phyloP scores from a whole-genome alignment of 2,888 invertebrate species.

The Euzophera pinguis region DNA sequence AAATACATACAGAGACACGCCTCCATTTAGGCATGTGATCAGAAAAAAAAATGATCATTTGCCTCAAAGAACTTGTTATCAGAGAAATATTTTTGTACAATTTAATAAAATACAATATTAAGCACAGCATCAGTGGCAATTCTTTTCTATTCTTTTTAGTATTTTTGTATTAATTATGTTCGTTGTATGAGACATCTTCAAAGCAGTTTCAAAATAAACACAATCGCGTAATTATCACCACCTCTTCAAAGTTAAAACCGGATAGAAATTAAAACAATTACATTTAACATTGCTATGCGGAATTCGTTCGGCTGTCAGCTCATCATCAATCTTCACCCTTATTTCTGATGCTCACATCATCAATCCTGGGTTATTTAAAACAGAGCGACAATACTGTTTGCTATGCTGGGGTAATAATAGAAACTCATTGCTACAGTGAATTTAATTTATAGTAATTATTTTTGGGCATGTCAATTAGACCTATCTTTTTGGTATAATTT shows the following conservation, averaged over 20 bases:
- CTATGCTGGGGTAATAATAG: constrained; percentile 11
- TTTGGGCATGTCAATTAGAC: not conserved
- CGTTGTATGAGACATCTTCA: too few species aligned
- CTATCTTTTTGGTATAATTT: not conserved
- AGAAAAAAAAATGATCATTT: too few species aligned
- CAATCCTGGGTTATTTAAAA: constrained; percentile 53
- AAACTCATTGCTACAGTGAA: not conserved
- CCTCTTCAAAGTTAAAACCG: not conserved
- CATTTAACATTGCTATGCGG: constrained; percentile 18
- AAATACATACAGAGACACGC: not conserved
- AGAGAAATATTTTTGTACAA: too few species aligned
- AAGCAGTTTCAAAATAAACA: too few species aligned
- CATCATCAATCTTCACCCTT: constrained; percentile 57
- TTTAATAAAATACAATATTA: too few species aligned
- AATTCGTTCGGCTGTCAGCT: constrained; percentile 19
- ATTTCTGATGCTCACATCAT: constrained; percentile 52
- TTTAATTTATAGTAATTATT: not conserved
- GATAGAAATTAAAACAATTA: not conserved
- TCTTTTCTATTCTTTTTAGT: too few species aligned
- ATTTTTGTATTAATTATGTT: too few species aligned
- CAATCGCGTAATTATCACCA: too few species aligned
- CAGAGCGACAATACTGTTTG: constrained; percentile 17
- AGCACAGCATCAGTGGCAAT: too few species aligned
- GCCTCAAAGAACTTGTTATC: too few species aligned
- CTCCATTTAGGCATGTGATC: not conserved